A percentile compares a stretch with the other conserved stretches of the same genome.
These are phyloP conservation scores for Neelides folsomi DNA, from an alignment of 2,888 invertebrate species.

Conservation along the genomic window DNA sequence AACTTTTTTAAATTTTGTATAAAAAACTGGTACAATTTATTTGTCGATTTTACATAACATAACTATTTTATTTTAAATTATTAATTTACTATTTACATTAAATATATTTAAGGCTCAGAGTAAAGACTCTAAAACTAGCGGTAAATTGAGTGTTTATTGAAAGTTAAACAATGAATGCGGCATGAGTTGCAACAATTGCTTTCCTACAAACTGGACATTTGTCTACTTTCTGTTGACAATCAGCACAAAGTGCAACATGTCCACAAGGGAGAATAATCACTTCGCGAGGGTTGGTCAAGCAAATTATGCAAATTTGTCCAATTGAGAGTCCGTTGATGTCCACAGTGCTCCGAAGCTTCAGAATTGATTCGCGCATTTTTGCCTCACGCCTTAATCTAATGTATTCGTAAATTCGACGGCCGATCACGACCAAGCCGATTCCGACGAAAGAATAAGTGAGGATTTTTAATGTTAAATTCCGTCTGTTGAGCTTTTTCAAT, in stretches of 20 bases:
- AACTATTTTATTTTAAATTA: too few species aligned
- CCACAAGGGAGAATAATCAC: constrained; percentile 39
- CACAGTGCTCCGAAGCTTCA: constrained; percentile 11
- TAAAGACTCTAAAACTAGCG: too few species aligned
- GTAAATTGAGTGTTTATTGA: too few species aligned
- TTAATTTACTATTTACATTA: too few species aligned
- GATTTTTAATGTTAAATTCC: constrained; percentile 20
- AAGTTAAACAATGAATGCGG: constrained; percentile 18
- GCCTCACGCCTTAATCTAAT: constrained; percentile 17
- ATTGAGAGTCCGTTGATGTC: constrained; percentile 16
- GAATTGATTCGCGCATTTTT: constrained; percentile 25
- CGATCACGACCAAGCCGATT: constrained; percentile 21
- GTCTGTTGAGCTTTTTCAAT: constrained; percentile 20
- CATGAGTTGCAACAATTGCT: constrained; percentile 19
- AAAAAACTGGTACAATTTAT: too few species aligned
- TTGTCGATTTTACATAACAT: too few species aligned
- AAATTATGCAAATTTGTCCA: constrained; percentile 37
- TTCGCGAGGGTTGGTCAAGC: constrained; percentile 37
- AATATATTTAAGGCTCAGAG: too few species aligned
- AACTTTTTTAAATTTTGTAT: too few species aligned
- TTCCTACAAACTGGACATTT: constrained; percentile 29
- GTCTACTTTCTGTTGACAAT: constrained; percentile 34
- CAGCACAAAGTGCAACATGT: constrained; percentile 39
- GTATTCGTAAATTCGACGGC: constrained; percentile 14
- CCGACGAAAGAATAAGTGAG: constrained; percentile 17